A percentile compares a stretch with the other conserved stretches of the same genome.
phyloP scores from a whole-genome alignment of 2,113 vertebrate genomes.

The Phylloscopus trochiloides region DNA sequence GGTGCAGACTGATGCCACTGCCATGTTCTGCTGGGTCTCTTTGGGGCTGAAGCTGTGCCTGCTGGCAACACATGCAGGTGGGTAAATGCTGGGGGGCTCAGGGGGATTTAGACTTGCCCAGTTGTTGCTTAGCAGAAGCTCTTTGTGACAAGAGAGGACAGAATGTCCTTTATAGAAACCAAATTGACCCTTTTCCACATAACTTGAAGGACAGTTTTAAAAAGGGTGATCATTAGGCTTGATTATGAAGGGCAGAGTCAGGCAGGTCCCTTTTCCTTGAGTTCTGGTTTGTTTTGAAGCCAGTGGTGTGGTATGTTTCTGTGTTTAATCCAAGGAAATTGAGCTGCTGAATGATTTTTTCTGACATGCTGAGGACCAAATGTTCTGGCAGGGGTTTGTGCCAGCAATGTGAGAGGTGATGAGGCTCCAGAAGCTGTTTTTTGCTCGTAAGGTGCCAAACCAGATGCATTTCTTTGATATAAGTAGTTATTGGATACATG shows the following conservation, averaged over 20 bases:
- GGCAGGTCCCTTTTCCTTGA: background rate
- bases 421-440: background rate
- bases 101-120: background rate
- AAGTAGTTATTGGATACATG: background rate
- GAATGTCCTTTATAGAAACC: background rate
- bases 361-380: background rate
- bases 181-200: background rate
- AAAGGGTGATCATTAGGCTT: background rate
- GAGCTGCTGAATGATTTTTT: slow-evolving; percentile 1
- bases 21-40: background rate
- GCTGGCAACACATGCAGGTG: background rate
- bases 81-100: background rate
- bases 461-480: background rate
- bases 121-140: background rate
- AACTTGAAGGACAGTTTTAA: background rate
- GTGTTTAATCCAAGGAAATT: background rate
- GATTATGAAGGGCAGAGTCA: background rate
- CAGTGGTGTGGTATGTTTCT: background rate
- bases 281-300: background rate
- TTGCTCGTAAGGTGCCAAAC: background rate
- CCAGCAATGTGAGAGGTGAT: background rate
- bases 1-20: background rate
- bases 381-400: slow-evolving; percentile 21
- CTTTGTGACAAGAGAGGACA: background rate
- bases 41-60: rapidly evolving